phyloP scores from a whole-genome alignment of 2,888 invertebrate genomes.

The Netelia virgata region DNA sequence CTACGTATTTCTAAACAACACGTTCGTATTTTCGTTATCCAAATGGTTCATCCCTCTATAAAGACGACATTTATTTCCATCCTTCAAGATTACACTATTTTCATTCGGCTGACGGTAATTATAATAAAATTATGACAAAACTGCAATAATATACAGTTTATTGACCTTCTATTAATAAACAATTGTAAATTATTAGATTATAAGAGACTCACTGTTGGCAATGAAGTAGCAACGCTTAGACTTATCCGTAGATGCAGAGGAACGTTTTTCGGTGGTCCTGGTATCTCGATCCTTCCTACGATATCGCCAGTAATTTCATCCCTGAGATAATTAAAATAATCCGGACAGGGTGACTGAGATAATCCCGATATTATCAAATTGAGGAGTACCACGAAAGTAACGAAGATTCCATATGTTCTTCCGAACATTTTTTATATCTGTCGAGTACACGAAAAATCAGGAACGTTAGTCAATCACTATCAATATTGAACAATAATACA shows the following conservation, averaged over 20 bases:
- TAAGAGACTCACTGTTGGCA: constrained; percentile 75
- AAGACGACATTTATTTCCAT: neutral
- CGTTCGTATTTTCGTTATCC: neutral
- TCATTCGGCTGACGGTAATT: no score
- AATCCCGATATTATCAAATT: constrained; percentile 27
- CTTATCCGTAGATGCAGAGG: constrained; percentile 74
- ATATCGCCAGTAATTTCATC: constrained; percentile 72
- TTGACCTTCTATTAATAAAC: neutral
- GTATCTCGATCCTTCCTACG: constrained; percentile 77
- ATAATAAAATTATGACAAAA: neutral
- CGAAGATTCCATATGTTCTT: constrained; percentile 32
- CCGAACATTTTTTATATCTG: constrained; percentile 49
- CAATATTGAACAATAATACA: neutral
- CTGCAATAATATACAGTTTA: neutral
- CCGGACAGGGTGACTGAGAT: constrained; percentile 75
- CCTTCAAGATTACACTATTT: neutral
- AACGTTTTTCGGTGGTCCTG: constrained; percentile 72
- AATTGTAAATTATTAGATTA: constrained; percentile 20
- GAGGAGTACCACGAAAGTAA: constrained; percentile 54
- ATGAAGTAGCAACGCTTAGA: constrained; percentile 73
- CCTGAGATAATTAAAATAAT: constrained; percentile 76
- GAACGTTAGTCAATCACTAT: neutral
- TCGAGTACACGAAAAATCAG: neutral
- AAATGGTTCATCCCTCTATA: neutral
- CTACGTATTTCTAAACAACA: constrained; percentile 77